Percentiles rank a stretch among this genome's conserved stretches.
Evolutionary conservation across 2,113 vertebrate species (phyloP).

Genomic region (Mastomys coucha): DNA sequence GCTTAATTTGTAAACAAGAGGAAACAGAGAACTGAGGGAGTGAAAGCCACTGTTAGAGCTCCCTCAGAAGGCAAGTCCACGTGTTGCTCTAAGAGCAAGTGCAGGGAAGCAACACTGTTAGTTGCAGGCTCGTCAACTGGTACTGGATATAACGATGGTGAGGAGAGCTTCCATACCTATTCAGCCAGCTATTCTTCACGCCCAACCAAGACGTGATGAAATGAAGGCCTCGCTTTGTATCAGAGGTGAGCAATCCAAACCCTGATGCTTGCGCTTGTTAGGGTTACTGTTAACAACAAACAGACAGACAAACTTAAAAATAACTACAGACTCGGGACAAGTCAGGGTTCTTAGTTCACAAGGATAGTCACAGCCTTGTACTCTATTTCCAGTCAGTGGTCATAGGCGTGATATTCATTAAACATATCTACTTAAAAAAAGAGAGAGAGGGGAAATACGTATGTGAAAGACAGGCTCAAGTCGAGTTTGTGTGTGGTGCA

Average conservation of each 20-base stretch:
- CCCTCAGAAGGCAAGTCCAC: neutral
- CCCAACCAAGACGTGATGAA: neutral
- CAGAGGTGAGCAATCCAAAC: neutral
- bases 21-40: neutral
- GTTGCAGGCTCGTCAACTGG: neutral
- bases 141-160: neutral
- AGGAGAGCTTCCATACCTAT: neutral
- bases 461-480: neutral
- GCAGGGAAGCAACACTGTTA: neutral
- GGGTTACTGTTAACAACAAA: neutral
- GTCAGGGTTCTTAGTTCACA: rapidly evolving
- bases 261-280: neutral
- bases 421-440: neutral
- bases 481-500: neutral
- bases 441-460: neutral
- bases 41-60: neutral
- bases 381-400: neutral
- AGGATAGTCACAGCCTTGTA: neutral
- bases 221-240: neutral
- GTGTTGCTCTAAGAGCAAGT: neutral
- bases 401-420: neutral
- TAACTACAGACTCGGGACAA: neutral
- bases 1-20: neutral
- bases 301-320: neutral
- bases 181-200: neutral